Percentiles rank a stretch among this genome's conserved stretches.
phyloP scores from a whole-genome alignment of 2,888 invertebrate species.

The Synergus laeviventris region DNA sequence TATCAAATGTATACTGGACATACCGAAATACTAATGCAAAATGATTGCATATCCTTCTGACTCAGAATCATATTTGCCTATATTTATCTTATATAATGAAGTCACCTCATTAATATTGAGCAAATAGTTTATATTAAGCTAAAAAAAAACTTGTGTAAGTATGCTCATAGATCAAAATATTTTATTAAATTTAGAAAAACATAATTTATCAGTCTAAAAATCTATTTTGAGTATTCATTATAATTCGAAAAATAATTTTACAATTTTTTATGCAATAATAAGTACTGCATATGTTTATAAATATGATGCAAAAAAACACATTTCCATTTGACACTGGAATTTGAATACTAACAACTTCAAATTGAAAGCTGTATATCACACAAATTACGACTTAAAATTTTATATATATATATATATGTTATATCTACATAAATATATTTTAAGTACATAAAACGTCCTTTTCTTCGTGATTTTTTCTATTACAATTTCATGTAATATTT shows the following conservation, averaged over 20 bases:
- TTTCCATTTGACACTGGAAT: not conserved
- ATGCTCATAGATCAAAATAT: not conserved
- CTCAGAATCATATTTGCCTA: not conserved
- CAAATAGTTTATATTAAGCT: constrained; percentile 19
- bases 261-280: no score
- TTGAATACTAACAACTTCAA: not conserved
- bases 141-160: constrained; percentile 6
- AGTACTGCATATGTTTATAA: not conserved
- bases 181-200: not conserved
- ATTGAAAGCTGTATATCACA: constrained; percentile 3
- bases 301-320: not conserved
- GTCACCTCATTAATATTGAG: constrained; percentile 23
- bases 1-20: not conserved
- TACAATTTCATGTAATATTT: not conserved
- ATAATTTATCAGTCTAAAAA: constrained; percentile 20
- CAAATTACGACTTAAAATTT: not conserved
- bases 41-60: not conserved
- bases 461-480: not conserved
- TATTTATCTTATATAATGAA: not conserved
- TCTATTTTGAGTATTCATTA: not conserved
- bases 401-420: not conserved
- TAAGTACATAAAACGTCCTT: not conserved
- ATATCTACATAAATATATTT: no score
- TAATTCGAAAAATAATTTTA: not conserved
- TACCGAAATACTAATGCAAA: not conserved